Conservation (phyloP, 1,140 invertebrate species). For the Mesaphorura yosii region DNA sequence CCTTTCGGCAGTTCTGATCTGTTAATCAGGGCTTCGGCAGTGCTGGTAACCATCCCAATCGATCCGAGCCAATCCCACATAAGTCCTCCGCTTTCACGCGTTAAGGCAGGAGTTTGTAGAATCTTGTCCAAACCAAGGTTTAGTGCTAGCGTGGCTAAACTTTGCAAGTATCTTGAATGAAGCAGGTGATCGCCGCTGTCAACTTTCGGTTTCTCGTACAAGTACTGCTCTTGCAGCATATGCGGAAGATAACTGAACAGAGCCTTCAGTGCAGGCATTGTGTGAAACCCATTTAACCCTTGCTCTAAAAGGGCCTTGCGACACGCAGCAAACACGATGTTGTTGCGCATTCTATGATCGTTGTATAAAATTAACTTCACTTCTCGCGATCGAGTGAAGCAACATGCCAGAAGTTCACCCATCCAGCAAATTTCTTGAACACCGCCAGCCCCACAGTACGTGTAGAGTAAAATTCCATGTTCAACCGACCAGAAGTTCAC, state of each 20-base stretch:
- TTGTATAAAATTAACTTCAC: conserved; percentile 42
- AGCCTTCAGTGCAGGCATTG: conserved; percentile 45
- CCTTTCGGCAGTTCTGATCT: conserved; percentile 40
- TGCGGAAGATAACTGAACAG: conserved; percentile 44
- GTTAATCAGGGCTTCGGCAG: conserved; percentile 45
- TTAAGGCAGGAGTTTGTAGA: conserved; percentile 30
- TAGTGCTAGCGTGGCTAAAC: conserved; percentile 44
- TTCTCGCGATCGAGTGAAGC: conserved; percentile 46
- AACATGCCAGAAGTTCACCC: conserved; percentile 41
- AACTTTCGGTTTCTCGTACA: conserved; percentile 46
- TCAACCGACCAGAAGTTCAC: conserved; percentile 53
- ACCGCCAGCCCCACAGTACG: conserved; percentile 44
- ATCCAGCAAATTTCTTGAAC: conserved; percentile 44
- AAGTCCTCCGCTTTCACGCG: conserved; percentile 32
- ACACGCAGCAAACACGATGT: conserved; percentile 41
- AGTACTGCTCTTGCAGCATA: conserved; percentile 42
- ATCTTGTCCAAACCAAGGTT: conserved; percentile 45
- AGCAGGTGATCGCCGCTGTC: conserved; percentile 48
- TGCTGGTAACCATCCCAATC: conserved; percentile 43
- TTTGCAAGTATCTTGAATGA: conserved; percentile 50
- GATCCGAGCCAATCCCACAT: conserved; percentile 51
- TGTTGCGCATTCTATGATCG: conserved; percentile 37
- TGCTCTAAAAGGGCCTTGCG: conserved; percentile 42
- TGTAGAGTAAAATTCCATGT: conserved; percentile 48
- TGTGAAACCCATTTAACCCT: conserved; percentile 44